Evolutionary conservation across 2,113 vertebrate species (phyloP).

Genomic region (Raja brachyura): DNA sequence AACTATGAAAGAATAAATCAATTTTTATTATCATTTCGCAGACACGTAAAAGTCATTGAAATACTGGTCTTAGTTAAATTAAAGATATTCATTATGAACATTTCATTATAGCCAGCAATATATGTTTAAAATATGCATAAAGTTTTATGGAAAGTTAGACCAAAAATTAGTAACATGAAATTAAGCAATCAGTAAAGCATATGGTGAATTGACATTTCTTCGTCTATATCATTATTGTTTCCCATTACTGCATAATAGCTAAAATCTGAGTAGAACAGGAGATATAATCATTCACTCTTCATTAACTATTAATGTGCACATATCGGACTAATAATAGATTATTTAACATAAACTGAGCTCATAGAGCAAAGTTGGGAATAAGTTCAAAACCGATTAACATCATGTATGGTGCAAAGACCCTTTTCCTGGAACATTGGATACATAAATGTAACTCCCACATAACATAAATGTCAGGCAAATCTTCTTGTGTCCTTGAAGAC

Average conservation of each 20-base stretch:
- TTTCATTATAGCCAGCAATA: not conserved
- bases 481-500: not conserved
- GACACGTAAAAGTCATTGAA: not conserved
- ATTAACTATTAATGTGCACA: not conserved
- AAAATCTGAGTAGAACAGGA: not conserved
- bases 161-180: not conserved
- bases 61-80: not conserved
- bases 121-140: not conserved
- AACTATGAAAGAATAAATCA: not conserved
- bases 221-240: not conserved
- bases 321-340: not conserved
- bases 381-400: not conserved
- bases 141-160: not conserved
- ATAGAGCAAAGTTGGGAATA: not conserved
- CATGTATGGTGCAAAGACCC: not conserved
- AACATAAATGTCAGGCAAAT: not conserved
- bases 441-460: not conserved
- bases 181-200: not conserved
- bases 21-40: not conserved
- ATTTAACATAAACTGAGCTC: not conserved
- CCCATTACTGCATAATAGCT: not conserved
- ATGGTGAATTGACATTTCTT: not conserved
- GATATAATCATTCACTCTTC: not conserved
- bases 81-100: not conserved
- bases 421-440: not conserved